phyloP scores from a whole-genome alignment of 2,797 vertebrate species.

The Miichthys miiuy region DNA sequence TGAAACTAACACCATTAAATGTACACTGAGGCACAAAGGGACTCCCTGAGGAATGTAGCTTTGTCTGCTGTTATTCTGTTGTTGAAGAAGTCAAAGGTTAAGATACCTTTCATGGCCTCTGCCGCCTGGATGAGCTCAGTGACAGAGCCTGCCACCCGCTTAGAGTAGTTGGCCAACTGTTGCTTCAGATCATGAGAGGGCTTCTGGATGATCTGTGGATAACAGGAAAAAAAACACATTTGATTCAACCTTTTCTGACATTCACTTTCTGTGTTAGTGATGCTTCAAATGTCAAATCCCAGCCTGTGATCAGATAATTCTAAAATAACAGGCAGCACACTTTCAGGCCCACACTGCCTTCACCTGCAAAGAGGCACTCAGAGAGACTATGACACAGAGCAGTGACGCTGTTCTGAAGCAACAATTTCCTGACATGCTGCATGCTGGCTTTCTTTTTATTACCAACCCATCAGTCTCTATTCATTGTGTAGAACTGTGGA shows the following conservation, averaged over 20 bases:
- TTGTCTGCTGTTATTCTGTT: background rate
- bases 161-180: slow-evolving; percentile 91
- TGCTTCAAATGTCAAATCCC: background rate
- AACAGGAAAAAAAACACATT: background rate
- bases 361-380: too few relatives aligned
- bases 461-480: background rate
- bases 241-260: background rate
- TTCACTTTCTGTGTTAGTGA: background rate
- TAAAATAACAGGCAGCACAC: background rate
- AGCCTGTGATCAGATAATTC: background rate
- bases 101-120: slow-evolving; percentile 97
- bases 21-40: background rate
- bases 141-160: slow-evolving; percentile 92
- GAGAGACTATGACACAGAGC: background rate
- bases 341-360: too few relatives aligned
- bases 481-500: background rate
- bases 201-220: slow-evolving; percentile 88
- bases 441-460: background rate
- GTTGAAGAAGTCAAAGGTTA: slow-evolving; percentile 24
- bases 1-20: background rate
- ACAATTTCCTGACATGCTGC: background rate
- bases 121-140: slow-evolving; percentile 97
- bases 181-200: slow-evolving; percentile 94
- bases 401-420: too few relatives aligned
- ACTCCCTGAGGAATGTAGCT: background rate